A percentile compares a stretch with the other conserved stretches of the same genome.
Conservation (phyloP, 2,888 invertebrate species). For the Melanchra persicariae region DNA sequence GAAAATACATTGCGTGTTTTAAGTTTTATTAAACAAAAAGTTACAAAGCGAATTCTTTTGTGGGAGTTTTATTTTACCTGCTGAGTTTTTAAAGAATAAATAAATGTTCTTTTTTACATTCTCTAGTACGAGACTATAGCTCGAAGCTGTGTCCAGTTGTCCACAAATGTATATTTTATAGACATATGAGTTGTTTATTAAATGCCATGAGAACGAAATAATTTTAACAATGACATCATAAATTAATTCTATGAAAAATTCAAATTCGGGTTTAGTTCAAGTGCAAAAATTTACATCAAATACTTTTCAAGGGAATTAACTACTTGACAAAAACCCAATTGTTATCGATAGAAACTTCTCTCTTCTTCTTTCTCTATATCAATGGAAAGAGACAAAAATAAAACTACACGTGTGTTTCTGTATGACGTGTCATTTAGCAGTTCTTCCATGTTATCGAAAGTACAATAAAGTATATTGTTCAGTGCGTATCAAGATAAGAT, state of each 20-base stretch:
- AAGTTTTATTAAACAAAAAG: constrained; percentile 30
- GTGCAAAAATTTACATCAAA: too few species aligned
- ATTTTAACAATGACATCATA: too few species aligned
- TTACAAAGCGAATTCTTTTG: constrained; percentile 30
- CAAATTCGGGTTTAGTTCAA: too few species aligned
- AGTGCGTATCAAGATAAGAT: constrained; percentile 40
- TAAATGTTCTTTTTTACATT: background rate
- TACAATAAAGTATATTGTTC: constrained; percentile 51
- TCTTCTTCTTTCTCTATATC: background rate
- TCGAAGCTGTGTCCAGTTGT: background rate
- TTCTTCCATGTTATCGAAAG: constrained; percentile 46
- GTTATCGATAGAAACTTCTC: background rate
- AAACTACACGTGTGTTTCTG: background rate
- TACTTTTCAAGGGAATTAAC: too few species aligned
- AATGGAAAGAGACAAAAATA: background rate
- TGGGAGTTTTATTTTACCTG: constrained; percentile 3
- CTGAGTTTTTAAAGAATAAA: constrained; percentile 2
- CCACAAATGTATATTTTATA: background rate
- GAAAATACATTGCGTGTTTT: constrained; percentile 44
- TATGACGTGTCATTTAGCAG: constrained; percentile 36
- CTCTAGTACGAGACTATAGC: background rate
- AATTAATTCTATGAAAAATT: too few species aligned
- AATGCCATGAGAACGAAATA: too few species aligned
- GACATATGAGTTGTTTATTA: background rate
- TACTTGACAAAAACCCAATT: too few species aligned